Conservation (phyloP, 1,140 invertebrate genomes). For the Stenopsyche tienmushanensis region DNA sequence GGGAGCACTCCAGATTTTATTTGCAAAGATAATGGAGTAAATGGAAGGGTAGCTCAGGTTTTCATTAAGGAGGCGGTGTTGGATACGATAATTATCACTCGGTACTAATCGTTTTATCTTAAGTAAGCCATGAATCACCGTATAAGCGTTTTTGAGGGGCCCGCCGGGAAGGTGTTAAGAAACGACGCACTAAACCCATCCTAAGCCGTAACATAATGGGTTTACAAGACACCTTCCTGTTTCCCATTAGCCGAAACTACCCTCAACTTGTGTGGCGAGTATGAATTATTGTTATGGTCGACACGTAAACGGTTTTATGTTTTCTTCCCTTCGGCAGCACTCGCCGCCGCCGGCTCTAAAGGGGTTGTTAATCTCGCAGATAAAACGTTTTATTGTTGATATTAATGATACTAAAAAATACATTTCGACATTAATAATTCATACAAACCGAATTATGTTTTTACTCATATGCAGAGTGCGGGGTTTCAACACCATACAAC, state of each 20-base stretch:
- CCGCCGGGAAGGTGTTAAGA: slow-evolving; percentile 15
- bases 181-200: slow-evolving; percentile 13
- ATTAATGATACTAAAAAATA: neutral
- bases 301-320: slow-evolving; percentile 29
- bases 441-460: too few relatives aligned
- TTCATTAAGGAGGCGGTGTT: neutral
- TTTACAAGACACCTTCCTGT: slow-evolving; percentile 39
- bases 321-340: neutral
- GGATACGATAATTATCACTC: slow-evolving; percentile 1
- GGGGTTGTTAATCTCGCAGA: neutral
- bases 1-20: too few relatives aligned
- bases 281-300: slow-evolving; percentile 26
- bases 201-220: slow-evolving; percentile 30
- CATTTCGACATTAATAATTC: neutral
- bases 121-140: slow-evolving; percentile 12
- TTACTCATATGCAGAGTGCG: too few relatives aligned
- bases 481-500: neutral
- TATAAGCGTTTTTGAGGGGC: neutral
- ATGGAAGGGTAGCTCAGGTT: too few relatives aligned
- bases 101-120: slow-evolving; percentile 18
- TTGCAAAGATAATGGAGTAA: too few relatives aligned
- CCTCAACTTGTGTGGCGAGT: slow-evolving; percentile 13
- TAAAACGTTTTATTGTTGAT: slow-evolving; percentile 4
- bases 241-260: slow-evolving; percentile 38
- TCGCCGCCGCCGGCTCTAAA: neutral